Conservation (phyloP, 1,140 invertebrate genomes). For the Drusus annulatus region DNA sequence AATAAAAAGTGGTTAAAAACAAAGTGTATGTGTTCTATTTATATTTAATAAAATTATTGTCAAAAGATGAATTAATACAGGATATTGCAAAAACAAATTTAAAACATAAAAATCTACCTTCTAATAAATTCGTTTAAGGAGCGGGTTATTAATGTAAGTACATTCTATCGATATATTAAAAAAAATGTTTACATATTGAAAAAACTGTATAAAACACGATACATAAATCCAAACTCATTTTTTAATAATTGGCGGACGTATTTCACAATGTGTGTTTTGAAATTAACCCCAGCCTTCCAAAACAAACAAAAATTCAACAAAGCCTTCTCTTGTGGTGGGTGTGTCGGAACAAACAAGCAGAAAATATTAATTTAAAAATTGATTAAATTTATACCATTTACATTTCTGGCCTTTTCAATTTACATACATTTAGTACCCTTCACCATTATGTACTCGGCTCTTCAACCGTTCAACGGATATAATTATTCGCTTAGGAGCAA, state of each 20-base stretch:
- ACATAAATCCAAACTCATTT: no score
- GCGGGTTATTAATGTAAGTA: no score
- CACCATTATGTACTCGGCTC: background rate
- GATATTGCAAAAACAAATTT: no score
- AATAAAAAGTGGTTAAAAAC: no score
- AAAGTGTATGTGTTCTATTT: no score
- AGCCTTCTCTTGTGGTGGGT: background rate
- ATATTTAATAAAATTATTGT: no score
- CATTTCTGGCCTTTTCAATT: constrained; percentile 32
- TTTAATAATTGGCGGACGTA: background rate
- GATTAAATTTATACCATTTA: constrained; percentile 30
- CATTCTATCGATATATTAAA: no score
- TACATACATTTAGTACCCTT: constrained; percentile 11
- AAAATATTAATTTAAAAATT: constrained; percentile 34
- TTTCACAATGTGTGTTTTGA: background rate
- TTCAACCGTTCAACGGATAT: constrained; percentile 15
- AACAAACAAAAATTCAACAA: constrained; percentile 13
- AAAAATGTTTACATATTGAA: no score
- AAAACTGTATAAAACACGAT: no score
- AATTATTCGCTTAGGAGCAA: background rate
- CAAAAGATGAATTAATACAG: no score
- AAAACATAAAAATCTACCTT: no score
- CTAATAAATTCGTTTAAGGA: no score
- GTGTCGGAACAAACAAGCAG: constrained; percentile 32
- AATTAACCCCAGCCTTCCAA: background rate